phyloP scores from a whole-genome alignment of 2,797 vertebrate genomes.

The Hydrocynus forskahlii region DNA sequence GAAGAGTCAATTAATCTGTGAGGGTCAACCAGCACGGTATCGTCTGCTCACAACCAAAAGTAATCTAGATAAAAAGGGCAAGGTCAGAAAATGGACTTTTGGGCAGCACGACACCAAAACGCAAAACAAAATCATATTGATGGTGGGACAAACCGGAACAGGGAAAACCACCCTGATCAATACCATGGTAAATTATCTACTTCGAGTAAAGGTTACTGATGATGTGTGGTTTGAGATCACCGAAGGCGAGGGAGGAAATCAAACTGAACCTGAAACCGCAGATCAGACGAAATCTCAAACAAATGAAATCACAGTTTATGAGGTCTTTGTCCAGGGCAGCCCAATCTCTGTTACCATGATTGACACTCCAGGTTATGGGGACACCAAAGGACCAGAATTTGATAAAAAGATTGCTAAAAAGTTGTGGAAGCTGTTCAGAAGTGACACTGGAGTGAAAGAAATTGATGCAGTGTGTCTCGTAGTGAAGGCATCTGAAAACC shows the following conservation, averaged over 20 bases:
- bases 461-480: conserved; percentile 54
- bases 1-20: neutral
- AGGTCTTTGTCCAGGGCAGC: conserved; percentile 27
- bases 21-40: neutral
- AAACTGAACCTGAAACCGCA: conserved; percentile 36
- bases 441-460: conserved; percentile 32
- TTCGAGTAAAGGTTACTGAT: conserved; percentile 42
- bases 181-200: conserved; percentile 37
- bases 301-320: conserved; percentile 41
- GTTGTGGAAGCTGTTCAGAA: conserved; percentile 28
- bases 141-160: conserved; percentile 53
- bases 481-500: conserved; percentile 28
- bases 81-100: conserved; percentile 41
- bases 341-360: conserved; percentile 60
- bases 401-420: conserved; percentile 41
- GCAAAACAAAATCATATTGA: conserved; percentile 44
- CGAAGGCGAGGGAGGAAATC: neutral
- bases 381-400: conserved; percentile 24
- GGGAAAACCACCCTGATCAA: neutral
- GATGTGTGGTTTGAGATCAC: conserved; percentile 39
- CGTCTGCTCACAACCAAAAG: neutral
- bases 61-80: neutral
- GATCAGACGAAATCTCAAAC: conserved; percentile 45
- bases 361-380: conserved; percentile 60
- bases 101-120: conserved; percentile 16